Evolutionary conservation across 2,888 invertebrate species (phyloP).

Genomic region (Deladenus siricidicola): DNA sequence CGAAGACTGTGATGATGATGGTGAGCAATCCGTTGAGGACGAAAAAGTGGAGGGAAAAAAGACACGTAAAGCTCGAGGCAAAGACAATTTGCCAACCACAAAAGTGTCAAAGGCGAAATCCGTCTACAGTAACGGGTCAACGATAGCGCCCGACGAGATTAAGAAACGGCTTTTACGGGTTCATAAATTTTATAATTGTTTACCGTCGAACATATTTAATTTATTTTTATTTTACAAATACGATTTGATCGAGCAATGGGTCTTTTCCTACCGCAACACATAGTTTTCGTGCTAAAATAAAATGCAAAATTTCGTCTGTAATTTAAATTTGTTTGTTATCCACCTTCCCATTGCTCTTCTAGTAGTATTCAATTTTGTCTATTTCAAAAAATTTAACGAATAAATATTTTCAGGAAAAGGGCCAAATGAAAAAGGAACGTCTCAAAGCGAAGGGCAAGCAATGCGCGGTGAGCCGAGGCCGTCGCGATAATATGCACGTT

Average conservation of each 20-base stretch:
- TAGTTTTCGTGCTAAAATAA: too few species aligned
- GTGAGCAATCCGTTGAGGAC: constrained; percentile 5
- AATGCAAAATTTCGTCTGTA: too few species aligned
- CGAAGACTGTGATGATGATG: background rate
- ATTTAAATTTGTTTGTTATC: too few species aligned
- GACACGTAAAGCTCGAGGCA: background rate
- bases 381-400: too few species aligned
- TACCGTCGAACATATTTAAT: too few species aligned
- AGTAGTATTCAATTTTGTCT: too few species aligned
- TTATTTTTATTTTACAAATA: too few species aligned
- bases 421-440: constrained; percentile 41
- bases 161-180: constrained; percentile 39
- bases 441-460: constrained; percentile 49
- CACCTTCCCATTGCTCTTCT: too few species aligned
- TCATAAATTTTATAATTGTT: too few species aligned
- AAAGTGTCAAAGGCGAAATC: constrained; percentile 20
- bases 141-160: constrained; percentile 45
- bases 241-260: too few species aligned
- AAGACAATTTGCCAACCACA: background rate
- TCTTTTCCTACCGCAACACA: too few species aligned
- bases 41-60: constrained; percentile 10
- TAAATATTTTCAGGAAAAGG: constrained; percentile 32
- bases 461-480: constrained; percentile 43
- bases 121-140: constrained; percentile 30
- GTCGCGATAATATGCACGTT: constrained; percentile 44